Conservation (phyloP, 1,140 invertebrate species). For the Drosophila pseudoobscura region DNA sequence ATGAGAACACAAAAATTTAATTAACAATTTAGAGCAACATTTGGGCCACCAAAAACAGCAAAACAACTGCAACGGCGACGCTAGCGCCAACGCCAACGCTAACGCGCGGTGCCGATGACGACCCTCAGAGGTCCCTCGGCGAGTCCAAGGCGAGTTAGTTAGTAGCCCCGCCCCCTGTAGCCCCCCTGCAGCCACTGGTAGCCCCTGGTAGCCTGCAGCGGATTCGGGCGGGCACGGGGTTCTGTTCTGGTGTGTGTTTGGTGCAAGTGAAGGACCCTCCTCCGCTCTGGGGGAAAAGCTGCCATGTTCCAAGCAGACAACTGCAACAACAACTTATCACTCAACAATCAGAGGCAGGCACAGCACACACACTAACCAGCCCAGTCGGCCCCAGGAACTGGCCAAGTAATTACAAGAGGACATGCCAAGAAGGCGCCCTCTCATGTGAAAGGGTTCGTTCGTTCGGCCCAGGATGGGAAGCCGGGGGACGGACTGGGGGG, state of each 20-base stretch:
- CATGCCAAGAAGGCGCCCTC: constrained; percentile 50
- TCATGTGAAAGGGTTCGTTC: constrained; percentile 21
- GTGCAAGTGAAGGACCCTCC: constrained; percentile 14
- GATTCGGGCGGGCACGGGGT: not conserved
- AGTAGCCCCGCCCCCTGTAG: not conserved
- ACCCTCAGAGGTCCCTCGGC: constrained; percentile 2
- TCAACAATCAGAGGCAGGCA: constrained; percentile 62
- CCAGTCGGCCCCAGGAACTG: constrained; percentile 6
- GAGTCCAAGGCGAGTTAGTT: constrained; percentile 7
- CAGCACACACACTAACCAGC: not conserved
- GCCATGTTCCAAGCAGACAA: constrained; percentile 43
- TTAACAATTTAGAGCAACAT: constrained; percentile 73
- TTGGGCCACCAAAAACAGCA: constrained; percentile 40
- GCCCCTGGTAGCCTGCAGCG: not conserved
- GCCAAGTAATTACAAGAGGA: constrained; percentile 71
- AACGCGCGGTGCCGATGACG: constrained; percentile 1
- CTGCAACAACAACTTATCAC: constrained; percentile 62
- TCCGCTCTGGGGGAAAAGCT: constrained; percentile 25
- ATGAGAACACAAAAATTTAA: constrained; percentile 67
- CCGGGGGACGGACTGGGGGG: no score
- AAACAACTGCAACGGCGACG: constrained; percentile 9
- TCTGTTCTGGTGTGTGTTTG: not conserved
- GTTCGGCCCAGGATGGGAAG: not conserved
- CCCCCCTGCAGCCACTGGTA: no score
- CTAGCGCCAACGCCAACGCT: not conserved